Percentiles rank a stretch among this genome's conserved stretches.
Conservation (phyloP, 2,888 invertebrate genomes). For the Tiliacea citrago region DNA sequence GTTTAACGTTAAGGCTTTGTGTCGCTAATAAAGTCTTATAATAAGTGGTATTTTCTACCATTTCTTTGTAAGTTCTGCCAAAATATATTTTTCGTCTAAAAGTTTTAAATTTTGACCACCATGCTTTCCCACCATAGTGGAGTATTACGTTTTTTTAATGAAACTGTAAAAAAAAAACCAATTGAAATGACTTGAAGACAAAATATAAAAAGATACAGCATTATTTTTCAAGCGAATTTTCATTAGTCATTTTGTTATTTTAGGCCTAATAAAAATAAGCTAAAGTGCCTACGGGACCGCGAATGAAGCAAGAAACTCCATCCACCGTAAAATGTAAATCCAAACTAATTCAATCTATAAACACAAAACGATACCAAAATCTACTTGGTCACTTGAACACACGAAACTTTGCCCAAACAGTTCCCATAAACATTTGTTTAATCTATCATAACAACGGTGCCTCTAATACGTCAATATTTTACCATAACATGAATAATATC, state of each 20-base stretch:
- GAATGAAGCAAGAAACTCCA: background rate
- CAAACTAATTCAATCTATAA: slow-evolving; percentile 8
- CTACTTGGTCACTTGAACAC: slow-evolving; percentile 3
- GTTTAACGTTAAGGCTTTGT: background rate
- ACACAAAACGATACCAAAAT: slow-evolving; percentile 29
- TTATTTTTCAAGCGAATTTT: background rate
- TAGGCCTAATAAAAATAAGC: background rate
- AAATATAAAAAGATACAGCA: background rate
- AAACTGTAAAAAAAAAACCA: no score
- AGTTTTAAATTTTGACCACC: background rate
- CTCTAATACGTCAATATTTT: slow-evolving; percentile 23
- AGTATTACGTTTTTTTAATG: background rate
- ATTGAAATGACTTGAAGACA: background rate
- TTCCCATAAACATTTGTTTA: slow-evolving; percentile 37
- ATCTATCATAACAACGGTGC: slow-evolving; percentile 7
- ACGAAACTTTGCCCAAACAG: slow-evolving; percentile 33
- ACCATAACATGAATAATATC: background rate
- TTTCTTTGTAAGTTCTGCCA: no score
- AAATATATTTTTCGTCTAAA: background rate
- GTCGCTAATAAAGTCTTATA: background rate
- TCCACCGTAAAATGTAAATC: no score
- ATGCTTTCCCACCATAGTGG: background rate
- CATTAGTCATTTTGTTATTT: background rate
- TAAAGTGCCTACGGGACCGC: background rate
- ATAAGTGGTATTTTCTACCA: background rate